Evolutionary conservation across 2,113 vertebrate genomes (phyloP), one percentile per base, ranked within the genome.

Genomic region (Lophius piscatorius): DNA sequence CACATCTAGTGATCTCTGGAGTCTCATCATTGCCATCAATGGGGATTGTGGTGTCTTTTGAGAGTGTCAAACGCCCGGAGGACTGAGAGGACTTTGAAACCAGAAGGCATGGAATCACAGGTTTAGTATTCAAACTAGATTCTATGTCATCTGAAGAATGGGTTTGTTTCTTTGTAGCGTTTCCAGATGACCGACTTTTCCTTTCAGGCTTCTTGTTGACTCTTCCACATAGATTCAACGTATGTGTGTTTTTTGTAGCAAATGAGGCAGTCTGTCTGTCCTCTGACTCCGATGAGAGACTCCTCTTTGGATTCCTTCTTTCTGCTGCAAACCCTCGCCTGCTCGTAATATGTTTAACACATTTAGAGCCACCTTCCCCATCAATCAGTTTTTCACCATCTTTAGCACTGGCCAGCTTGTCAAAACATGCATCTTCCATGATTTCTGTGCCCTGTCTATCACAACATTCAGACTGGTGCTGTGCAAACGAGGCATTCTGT

Each of bases 51-150:
- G 34, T 29, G 8, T 44, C 35, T 33, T 48, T 7, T 8, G n/a
- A 0, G 13, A 58, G 49, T 50, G n/a, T 56, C 34, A 63, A 28
- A 10, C 0, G 0, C 0, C 7, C 1, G 4, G 1, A 5, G 8
- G 3, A 0, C 22, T 5, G 17, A 42, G 9, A 9, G 22, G 16
- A 16, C 4, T 16, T 2, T 0, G 4, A 3, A 35, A 55, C 0
- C 31, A 26, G 0, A 34, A 36, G 3, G 40, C 10, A 33, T 31
- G 12, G 7, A 58, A 70, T 20, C 16, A 48, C 14, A 20, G 10
- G 7, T 16, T 12, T 9, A 2, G 0, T 0, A 20, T 0, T 1
- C 17, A 7, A 1, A 16, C n/a, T 7, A 2, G 16, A 3, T 10
- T 42, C 4, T 1, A 4, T 8, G 6, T 54, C 21, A 16, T 16